Conservation (phyloP, 2,888 invertebrate genomes). For the Caenorhabditis auriculariae region DNA sequence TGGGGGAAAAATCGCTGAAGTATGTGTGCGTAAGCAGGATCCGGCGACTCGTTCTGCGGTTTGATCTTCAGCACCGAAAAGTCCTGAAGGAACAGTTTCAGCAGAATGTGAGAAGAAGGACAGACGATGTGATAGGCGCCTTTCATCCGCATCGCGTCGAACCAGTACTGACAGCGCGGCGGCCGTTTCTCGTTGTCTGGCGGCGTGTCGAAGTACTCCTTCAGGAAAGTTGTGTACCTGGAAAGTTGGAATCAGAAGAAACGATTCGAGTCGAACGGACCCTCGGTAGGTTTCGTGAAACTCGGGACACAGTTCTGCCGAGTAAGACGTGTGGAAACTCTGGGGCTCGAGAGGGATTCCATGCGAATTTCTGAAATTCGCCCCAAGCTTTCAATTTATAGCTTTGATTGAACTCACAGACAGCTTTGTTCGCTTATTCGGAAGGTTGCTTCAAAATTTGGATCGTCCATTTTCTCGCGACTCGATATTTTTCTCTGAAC, state of each 20-base stretch:
- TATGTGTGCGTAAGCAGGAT: neutral
- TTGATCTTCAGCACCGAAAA: too few relatives aligned
- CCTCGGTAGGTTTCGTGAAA: slow-evolving; percentile 23
- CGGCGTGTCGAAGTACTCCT: slow-evolving; percentile 24
- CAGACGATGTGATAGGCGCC: slow-evolving; percentile 17
- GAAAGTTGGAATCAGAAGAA: neutral
- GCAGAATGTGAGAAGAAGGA: too few relatives aligned
- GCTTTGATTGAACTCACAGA: slow-evolving; percentile 12
- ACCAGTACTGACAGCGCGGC: slow-evolving; percentile 25
- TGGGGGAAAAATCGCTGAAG: neutral
- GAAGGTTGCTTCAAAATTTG: slow-evolving; percentile 40
- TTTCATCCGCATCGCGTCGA: slow-evolving; percentile 24
- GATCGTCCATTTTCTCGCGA: slow-evolving; percentile 36
- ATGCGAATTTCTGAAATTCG: slow-evolving; percentile 12
- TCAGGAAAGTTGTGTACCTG: slow-evolving; percentile 20
- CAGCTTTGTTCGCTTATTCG: slow-evolving; percentile 31
- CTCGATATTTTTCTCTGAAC: slow-evolving; percentile 5
- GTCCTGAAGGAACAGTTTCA: too few relatives aligned
- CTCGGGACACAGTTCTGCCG: slow-evolving; percentile 33
- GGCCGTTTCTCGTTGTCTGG: slow-evolving; percentile 21
- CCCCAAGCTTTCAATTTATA: neutral
- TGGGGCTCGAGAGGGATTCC: slow-evolving; percentile 20
- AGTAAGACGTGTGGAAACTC: slow-evolving; percentile 25
- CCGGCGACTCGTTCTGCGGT: neutral
- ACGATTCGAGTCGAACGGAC: neutral